Percentiles rank a stretch among this genome's conserved stretches.
These are phyloP conservation scores for Drosophila robusta DNA, from an alignment of 2,888 invertebrate genomes.

Conservation along the genomic window DNA sequence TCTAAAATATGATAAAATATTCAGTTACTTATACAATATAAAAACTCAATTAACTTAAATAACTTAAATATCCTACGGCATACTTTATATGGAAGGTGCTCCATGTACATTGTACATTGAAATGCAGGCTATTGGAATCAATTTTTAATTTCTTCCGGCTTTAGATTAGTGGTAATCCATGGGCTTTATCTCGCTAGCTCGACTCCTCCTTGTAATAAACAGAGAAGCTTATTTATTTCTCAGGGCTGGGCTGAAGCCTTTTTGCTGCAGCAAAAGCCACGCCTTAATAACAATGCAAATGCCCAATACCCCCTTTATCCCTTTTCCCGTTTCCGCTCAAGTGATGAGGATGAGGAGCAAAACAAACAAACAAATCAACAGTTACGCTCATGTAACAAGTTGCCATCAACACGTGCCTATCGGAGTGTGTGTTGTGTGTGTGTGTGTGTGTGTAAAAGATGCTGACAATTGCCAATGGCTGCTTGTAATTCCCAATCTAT, in stretches of 20 bases:
- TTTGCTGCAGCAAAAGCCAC: not conserved
- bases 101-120: no score
- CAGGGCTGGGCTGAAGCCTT: not conserved
- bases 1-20: no score
- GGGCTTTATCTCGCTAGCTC: not conserved
- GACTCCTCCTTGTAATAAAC: not conserved
- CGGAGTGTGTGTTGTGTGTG: constrained; percentile 6
- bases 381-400: constrained; percentile 62
- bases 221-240: not conserved
- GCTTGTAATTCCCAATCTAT: constrained; percentile 80
- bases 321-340: constrained; percentile 3
- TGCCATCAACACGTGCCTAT: constrained; percentile 63
- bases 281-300: not conserved
- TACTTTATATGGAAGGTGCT: no score
- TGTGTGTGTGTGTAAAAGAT: constrained; percentile 46
- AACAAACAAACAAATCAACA: constrained; percentile 47
- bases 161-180: no score
- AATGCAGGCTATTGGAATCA: not conserved
- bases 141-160: not conserved
- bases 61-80: no score
- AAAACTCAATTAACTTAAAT: no score
- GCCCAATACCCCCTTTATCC: not conserved
- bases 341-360: constrained; percentile 17
- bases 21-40: no score
- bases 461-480: constrained; percentile 78